Base-by-base conservation (phyloP, 2,888 invertebrate genomes). In the Agrochola macilenta region DNA sequence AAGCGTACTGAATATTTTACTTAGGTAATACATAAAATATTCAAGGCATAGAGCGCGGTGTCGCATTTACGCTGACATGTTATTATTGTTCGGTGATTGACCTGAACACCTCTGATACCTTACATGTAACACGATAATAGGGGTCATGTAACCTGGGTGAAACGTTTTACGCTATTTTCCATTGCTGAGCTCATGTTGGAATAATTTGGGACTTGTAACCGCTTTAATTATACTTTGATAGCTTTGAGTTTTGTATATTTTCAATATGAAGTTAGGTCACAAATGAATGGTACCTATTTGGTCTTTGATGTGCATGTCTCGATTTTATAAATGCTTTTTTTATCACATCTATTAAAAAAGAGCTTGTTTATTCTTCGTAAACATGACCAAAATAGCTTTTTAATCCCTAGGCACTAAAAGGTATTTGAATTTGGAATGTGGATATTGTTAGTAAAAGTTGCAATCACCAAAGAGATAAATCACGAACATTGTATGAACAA, bases 151-250 rank as follows among this genome's bases (percentile, higher is more conserved):
- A 12, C 2, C 30, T 76, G 78, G 76, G 39, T 35, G 26, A n/a
- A 30, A 30, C 54, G 35, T 63, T 14, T 57, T 71, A 72, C 52
- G 70, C 69, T 80, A 86, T 86, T 78, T 77, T 73, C 81, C 35
- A 58, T 76, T 61, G 68, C 71, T 65, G 61, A 63, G 39, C 46
- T 54, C 68, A 66, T 71, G 66, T 77, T 83, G 76, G 74, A 77
- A 77, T 83, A 79, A 58, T 79, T 77, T 76, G 63, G 49, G 60
- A 74, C 60, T 69, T 60, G 60, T 61, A 69, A 83, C 73, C 64
- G 52, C 64, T 49, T 61, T 81, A 71, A 85, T 85, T 80, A 76
- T 73, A 35, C 66, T 60, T 64, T 74, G 65, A 76, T 68, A 61
- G 39, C 39, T 72, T 64, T 66, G 58, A 64, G 26, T 58, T 74